Evolutionary conservation across 1,140 invertebrate genomes (phyloP).

Genomic region (Macrocentrus cingulum): DNA sequence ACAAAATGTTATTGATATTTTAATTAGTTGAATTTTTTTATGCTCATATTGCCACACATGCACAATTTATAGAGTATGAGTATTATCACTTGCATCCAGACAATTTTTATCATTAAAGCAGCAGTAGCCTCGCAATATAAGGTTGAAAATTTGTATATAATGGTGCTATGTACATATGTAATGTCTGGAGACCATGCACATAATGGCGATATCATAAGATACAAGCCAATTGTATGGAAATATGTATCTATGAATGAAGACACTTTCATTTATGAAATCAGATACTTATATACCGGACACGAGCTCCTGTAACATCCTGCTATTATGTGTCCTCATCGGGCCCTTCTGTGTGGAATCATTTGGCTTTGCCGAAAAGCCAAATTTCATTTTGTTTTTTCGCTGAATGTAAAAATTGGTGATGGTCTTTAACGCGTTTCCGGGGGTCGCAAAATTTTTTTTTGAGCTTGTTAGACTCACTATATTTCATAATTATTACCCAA

Average conservation of each 20-base stretch:
- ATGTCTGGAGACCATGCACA: constrained; percentile 40
- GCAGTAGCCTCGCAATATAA: constrained; percentile 49
- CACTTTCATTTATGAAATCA: constrained; percentile 59
- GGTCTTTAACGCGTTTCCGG: no score
- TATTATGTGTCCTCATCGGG: constrained; percentile 51
- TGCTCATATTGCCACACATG: no score
- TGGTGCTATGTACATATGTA: constrained; percentile 56
- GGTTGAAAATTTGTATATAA: constrained; percentile 56
- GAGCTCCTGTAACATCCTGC: constrained; percentile 56
- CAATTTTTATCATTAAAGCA: constrained; percentile 54
- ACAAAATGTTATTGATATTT: no score
- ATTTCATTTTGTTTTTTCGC: no score
- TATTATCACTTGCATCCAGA: constrained; percentile 19
- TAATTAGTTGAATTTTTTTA: no score
- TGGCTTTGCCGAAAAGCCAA: background rate
- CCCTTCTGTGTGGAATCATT: background rate
- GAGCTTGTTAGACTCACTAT: no score
- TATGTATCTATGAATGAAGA: constrained; percentile 60
- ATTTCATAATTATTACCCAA: no score
- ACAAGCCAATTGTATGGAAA: constrained; percentile 59
- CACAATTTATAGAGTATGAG: no score
- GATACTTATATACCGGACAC: constrained; percentile 56
- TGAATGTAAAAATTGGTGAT: no score
- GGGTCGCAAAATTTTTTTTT: no score
- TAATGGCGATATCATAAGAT: constrained; percentile 56